phyloP scores from a whole-genome alignment of 2,113 vertebrate species.

The Chelonoidis abingdonii region DNA sequence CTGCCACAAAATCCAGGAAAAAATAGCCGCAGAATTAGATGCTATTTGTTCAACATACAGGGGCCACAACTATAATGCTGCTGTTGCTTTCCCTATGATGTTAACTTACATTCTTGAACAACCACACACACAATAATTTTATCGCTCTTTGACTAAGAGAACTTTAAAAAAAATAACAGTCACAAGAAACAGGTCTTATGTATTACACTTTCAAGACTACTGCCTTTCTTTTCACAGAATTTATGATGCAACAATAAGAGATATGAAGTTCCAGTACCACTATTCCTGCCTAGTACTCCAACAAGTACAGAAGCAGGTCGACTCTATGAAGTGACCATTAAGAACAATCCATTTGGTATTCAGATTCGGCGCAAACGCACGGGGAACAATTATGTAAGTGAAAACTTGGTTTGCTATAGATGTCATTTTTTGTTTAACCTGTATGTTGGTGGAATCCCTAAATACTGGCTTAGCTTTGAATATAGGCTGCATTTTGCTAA shows the following conservation, averaged over 20 bases:
- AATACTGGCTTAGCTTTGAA: not conserved
- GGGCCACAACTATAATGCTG: not conserved
- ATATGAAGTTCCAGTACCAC: conserved; percentile 87
- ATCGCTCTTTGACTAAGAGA: too few species aligned
- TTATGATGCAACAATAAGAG: conserved; percentile 81
- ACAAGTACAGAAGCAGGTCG: conserved; percentile 65
- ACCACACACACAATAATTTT: not conserved
- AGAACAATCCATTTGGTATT: conserved; percentile 83
- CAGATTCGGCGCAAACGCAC: conserved; percentile 83
- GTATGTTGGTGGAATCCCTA: too few species aligned
- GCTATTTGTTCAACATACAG: not conserved
- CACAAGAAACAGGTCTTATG: not conserved
- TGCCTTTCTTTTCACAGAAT: conserved; percentile 78
- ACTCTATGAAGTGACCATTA: conserved; percentile 81
- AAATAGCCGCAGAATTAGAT: not conserved
- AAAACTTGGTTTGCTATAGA: not conserved
- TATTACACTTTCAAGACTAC: not conserved
- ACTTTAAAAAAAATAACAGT: not conserved
- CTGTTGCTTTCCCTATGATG: not conserved
- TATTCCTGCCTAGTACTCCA: conserved; percentile 72
- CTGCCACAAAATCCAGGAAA: not conserved
- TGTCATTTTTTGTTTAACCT: not conserved
- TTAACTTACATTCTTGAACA: not conserved
- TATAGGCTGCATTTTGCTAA: not conserved
- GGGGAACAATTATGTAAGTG: conserved; percentile 82